A percentile compares a stretch with the other conserved stretches of the same genome.
These are phyloP conservation scores for Drosophila ogumai DNA, from an alignment of 1,140 invertebrate genomes.

Conservation along the genomic window DNA sequence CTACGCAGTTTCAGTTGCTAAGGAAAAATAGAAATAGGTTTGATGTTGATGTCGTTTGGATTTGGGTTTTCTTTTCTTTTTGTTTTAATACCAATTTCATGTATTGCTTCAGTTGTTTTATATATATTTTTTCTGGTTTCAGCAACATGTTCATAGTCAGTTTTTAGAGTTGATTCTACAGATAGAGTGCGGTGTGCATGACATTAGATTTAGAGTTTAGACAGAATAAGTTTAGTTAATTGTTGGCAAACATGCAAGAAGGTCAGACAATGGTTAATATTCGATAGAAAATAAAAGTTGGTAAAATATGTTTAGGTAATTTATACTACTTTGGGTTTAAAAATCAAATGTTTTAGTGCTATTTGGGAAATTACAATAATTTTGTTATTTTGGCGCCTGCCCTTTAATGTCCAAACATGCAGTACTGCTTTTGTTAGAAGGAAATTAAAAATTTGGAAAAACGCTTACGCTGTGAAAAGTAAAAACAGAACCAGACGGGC, in stretches of 20 bases:
- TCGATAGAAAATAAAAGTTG: background rate
- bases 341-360: background rate
- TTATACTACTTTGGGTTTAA: background rate
- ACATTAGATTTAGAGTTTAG: constrained; percentile 32
- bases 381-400: background rate
- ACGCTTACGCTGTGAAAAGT: constrained; percentile 78
- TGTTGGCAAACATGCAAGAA: constrained; percentile 23
- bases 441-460: constrained; percentile 67
- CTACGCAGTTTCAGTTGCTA: constrained; percentile 77
- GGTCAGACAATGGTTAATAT: constrained; percentile 5
- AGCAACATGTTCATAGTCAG: constrained; percentile 84
- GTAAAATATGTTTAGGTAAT: background rate
- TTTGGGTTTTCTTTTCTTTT: constrained; percentile 35
- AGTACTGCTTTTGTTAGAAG: constrained; percentile 20
- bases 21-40: constrained; percentile 66
- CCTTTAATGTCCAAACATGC: constrained; percentile 31
- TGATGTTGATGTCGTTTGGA: constrained; percentile 57
- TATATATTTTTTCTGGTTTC: constrained; percentile 45
- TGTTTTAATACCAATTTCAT: constrained; percentile 67
- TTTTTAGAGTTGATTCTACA: constrained; percentile 66
- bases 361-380: constrained; percentile 10
- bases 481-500: constrained; percentile 76
- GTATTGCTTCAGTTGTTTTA: constrained; percentile 49
- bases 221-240: constrained; percentile 24
- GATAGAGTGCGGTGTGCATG: constrained; percentile 34